Evolutionary conservation across 2,113 vertebrate species (phyloP).

Genomic region (Gallinago undulata): DNA sequence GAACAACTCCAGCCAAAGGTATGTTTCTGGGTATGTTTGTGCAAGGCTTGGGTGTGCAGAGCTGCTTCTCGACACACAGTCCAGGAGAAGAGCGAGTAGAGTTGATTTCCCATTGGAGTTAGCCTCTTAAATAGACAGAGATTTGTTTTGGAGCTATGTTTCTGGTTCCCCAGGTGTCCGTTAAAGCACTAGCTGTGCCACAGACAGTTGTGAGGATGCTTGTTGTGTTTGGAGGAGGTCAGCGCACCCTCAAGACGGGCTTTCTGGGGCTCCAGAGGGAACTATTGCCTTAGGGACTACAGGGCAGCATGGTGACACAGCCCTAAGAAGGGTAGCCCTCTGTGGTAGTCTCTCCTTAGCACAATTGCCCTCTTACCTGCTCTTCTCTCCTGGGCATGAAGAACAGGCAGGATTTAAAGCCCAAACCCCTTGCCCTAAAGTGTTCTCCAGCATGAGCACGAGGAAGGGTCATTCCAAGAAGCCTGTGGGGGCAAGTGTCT

Average conservation of each 20-base stretch:
- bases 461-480: not conserved
- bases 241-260: rapidly evolving
- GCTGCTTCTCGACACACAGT: not conserved
- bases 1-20: slow-evolving; percentile 91
- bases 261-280: not conserved
- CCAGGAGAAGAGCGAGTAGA: not conserved
- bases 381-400: not conserved
- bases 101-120: not conserved
- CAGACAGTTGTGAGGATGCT: not conserved
- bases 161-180: not conserved
- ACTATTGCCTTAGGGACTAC: not conserved
- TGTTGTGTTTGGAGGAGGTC: not conserved
- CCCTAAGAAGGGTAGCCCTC: not conserved
- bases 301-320: not conserved
- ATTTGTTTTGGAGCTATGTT: not conserved
- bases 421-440: not conserved
- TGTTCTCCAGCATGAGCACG: not conserved
- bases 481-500: not conserved
- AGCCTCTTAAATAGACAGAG: not conserved
- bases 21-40: not conserved
- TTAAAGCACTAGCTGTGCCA: not conserved
- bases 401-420: not conserved
- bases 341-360: not conserved
- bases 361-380: not conserved
- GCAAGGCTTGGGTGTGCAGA: not conserved